A percentile compares a stretch with the other conserved stretches of the same genome.
Conservation (phyloP, 2,113 vertebrate genomes). For the Oenanthe oenanthe region DNA sequence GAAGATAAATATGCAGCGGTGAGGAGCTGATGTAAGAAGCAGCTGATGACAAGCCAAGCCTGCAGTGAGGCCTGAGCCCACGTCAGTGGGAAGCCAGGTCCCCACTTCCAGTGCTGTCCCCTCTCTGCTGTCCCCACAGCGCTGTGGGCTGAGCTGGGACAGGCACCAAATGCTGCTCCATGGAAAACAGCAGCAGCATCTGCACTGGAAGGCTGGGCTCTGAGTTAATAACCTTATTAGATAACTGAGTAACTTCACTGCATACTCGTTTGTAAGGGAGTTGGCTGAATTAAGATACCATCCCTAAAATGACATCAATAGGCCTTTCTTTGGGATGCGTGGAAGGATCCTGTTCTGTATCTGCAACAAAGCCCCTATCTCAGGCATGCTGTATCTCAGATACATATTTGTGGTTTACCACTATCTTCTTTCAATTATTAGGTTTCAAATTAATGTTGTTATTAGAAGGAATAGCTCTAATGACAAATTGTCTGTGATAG, state of each 20-base stretch:
- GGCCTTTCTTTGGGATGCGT: background rate
- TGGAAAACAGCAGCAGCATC: background rate
- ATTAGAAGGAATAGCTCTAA: conserved; percentile 52
- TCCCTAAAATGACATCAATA: fast-evolving
- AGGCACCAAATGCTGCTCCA: background rate
- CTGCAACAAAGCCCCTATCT: background rate
- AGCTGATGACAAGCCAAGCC: fast-evolving
- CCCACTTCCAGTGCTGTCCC: background rate
- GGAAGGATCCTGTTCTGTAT: background rate
- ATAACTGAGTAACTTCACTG: background rate
- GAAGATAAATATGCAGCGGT: background rate
- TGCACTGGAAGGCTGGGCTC: background rate
- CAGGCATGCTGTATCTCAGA: background rate
- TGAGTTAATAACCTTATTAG: background rate
- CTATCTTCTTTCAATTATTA: background rate
- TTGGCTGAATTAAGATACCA: background rate
- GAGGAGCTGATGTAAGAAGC: background rate
- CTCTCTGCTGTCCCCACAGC: fast-evolving
- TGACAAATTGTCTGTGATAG: conserved; percentile 31
- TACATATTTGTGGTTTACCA: background rate
- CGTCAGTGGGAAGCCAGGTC: fast-evolving
- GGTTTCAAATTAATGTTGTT: conserved; percentile 48
- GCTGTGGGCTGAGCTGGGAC: fast-evolving
- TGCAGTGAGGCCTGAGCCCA: background rate
- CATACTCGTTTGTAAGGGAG: background rate